These are phyloP conservation scores for Trimorus sp. DNA, from an alignment of 2,888 invertebrate species.

Conservation along the genomic window DNA sequence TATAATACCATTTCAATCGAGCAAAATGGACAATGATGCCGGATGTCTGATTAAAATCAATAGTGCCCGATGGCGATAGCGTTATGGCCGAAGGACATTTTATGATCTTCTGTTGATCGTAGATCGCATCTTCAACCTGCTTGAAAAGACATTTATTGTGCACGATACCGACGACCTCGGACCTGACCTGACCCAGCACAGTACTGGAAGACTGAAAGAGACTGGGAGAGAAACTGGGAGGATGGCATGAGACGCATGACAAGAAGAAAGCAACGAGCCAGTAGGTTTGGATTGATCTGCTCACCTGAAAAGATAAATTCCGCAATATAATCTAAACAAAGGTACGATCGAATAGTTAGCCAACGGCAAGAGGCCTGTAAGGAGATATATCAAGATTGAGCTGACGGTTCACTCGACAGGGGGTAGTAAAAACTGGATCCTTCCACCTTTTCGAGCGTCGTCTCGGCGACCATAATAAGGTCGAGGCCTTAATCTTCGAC, in stretches of 20 bases:
- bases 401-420: constrained; percentile 77
- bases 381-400: constrained; percentile 80
- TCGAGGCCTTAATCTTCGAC: constrained; percentile 78
- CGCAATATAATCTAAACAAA: constrained; percentile 78
- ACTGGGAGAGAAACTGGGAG: constrained; percentile 14
- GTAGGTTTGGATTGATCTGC: constrained; percentile 70
- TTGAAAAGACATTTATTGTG: constrained; percentile 58
- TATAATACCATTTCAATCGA: constrained; percentile 61
- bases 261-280: constrained; percentile 69
- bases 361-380: constrained; percentile 74
- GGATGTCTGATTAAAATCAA: constrained; percentile 58
- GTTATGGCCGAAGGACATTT: constrained; percentile 47
- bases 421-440: constrained; percentile 79
- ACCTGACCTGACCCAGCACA: constrained; percentile 72
- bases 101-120: constrained; percentile 55
- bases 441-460: constrained; percentile 72
- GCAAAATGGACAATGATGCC: constrained; percentile 51
- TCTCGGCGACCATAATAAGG: constrained; percentile 75
- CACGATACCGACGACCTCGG: constrained; percentile 67
- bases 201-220: constrained; percentile 15
- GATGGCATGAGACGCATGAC: constrained; percentile 65
- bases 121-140: constrained; percentile 58
- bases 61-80: constrained; percentile 43
- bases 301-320: constrained; percentile 72
- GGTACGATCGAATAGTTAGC: constrained; percentile 69